phyloP scores from a whole-genome alignment of 2,888 invertebrate genomes.

The Drosophila bunnanda region DNA sequence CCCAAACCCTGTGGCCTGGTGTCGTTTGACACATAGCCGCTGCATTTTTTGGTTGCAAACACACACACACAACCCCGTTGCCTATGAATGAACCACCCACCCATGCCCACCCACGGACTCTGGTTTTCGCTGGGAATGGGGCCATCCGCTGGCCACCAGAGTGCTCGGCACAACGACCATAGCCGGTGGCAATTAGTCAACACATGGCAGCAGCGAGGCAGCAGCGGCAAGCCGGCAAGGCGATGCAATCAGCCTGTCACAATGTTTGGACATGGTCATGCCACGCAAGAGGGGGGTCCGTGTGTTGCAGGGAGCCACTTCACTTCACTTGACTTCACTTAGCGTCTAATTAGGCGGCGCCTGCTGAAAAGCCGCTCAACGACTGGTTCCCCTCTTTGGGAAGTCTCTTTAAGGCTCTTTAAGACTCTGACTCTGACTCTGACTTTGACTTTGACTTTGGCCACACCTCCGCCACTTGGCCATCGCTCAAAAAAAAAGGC shows the following conservation, averaged over 20 bases:
- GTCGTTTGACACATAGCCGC: not conserved
- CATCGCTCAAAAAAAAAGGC: conserved; percentile 64
- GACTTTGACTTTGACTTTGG: conserved; percentile 56
- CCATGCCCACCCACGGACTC: conserved; percentile 22
- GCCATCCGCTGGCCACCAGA: conserved; percentile 16
- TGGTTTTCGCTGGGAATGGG: conserved; percentile 34
- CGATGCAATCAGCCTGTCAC: conserved; percentile 73
- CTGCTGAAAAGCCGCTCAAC: conserved; percentile 68
- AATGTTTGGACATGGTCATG: conserved; percentile 63
- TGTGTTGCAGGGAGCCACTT: conserved; percentile 5
- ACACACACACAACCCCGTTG: not conserved
- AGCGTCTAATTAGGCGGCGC: conserved; percentile 76
- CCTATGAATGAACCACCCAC: conserved; percentile 1
- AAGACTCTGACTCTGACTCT: conserved; percentile 42
- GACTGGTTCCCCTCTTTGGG: conserved; percentile 49
- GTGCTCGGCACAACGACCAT: conserved; percentile 11
- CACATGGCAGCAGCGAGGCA: not conserved
- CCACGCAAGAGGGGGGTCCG: conserved; percentile 17
- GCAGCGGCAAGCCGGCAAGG: not conserved
- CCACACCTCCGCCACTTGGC: conserved; percentile 60
- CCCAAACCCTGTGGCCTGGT: conserved; percentile 10
- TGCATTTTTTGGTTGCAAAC: conserved; percentile 22
- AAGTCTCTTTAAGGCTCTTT: conserved; percentile 46
- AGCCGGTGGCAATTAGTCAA: conserved; percentile 38
- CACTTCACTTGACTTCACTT: conserved; percentile 59